These are phyloP conservation scores for Lucinisca nassula DNA, from an alignment of 2,888 invertebrate genomes.

Conservation along the genomic window DNA sequence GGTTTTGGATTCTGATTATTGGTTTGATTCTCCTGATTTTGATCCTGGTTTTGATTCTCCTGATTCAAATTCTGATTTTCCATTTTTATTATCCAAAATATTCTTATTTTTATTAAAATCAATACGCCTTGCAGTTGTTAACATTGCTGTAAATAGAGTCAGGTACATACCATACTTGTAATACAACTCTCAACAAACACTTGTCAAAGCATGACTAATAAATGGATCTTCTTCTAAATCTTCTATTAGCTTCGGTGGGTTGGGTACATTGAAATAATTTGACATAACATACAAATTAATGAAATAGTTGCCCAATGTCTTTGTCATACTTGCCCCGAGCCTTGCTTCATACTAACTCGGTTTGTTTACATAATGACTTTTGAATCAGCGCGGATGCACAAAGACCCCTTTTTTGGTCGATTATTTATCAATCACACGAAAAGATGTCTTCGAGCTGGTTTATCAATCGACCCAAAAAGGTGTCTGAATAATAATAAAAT, in stretches of 20 bases:
- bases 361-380: too few species aligned
- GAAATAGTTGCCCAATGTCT: slow-evolving; percentile 4
- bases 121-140: slow-evolving; percentile 3
- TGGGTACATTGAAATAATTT: neutral
- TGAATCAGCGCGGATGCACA: too few species aligned
- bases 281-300: slow-evolving; percentile 16
- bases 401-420: too few species aligned
- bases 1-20: neutral
- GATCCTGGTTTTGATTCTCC: neutral
- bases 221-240: slow-evolving; percentile 15
- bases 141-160: neutral
- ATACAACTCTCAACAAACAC: neutral
- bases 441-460: too few species aligned
- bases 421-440: too few species aligned
- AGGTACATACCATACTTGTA: neutral
- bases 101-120: neutral
- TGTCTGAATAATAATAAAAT: too few species aligned
- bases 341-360: neutral
- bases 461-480: too few species aligned
- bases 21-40: neutral
- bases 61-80: neutral
- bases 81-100: neutral
- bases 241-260: neutral
- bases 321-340: neutral
- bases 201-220: neutral